Evolutionary conservation across 2,113 vertebrate species (phyloP), one percentile per base, ranked within the genome.

Genomic region (Laterallus jamaicensis): DNA sequence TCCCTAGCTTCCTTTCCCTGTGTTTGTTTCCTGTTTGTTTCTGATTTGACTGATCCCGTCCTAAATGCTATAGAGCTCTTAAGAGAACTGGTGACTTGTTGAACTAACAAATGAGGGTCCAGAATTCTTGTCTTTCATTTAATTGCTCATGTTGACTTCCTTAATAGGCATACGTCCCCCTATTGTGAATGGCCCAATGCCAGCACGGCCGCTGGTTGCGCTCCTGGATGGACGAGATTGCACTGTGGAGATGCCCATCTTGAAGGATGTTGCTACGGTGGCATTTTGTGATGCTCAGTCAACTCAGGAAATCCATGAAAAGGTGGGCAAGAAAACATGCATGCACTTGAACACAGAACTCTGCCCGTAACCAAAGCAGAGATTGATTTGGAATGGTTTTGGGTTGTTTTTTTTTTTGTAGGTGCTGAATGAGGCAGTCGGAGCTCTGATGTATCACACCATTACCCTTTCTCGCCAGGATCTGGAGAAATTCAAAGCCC

Each of bases 291-390:
- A 99, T 58, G 99, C 99, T 90, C 99, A 99, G 96, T 99, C 98
- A 86, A 99, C 99, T 97, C 99, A 99, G 98, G 99, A 99, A 97
- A 99, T 99, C 78, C 99, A 99, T 21, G 99, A 99, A 97, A 99
- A 99, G 98, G 99, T 99, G 96, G 75, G 77, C 24, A 44, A 80
- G 52, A 69, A 47, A 32, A 47, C 1, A 2, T 31, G 35, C 25
- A 16, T 77, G 21, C 26, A 10, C 58, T 69, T 11, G 12, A n/a
- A 58, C 25, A 14, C 10, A 73, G 71, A 92, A 32, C 42, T 88
- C 50, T 69, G 32, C 19, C 28, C 92, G 62, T 67, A 50, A 59
- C n/a, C 42, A 28, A 67, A 68, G 19, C 31, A 76, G 75, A 59
- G 59, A 35, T 0, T 90, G 54, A 92, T 83, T 78, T 60, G 37